These are phyloP conservation scores for Leptinotarsa rubiginosa DNA, from an alignment of 2,888 invertebrate species.

Conservation along the genomic window DNA sequence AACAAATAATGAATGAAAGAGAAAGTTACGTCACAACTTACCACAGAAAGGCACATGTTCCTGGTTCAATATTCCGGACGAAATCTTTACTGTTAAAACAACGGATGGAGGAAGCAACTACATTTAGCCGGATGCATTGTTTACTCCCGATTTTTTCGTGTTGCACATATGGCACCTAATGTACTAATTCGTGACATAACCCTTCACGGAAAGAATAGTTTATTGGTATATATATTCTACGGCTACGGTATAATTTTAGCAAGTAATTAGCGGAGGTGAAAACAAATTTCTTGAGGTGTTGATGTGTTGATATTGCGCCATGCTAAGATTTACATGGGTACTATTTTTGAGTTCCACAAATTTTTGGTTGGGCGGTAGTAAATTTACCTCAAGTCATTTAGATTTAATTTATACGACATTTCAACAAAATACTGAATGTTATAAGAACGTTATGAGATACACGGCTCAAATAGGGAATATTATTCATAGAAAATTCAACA, in stretches of 20 bases:
- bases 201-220: slow-evolving; percentile 23
- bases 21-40: not conserved
- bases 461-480: no score
- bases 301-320: slow-evolving; percentile 33
- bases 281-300: slow-evolving; percentile 26
- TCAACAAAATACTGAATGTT: not conserved
- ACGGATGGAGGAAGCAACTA: slow-evolving; percentile 53
- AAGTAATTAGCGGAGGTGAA: slow-evolving; percentile 31
- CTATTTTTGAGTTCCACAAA: slow-evolving; percentile 25
- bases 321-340: slow-evolving; percentile 16
- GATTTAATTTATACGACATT: not conserved
- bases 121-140: slow-evolving; percentile 56
- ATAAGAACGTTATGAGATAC: no score
- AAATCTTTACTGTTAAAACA: slow-evolving; percentile 17
- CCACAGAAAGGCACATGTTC: slow-evolving; percentile 49
- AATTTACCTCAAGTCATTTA: slow-evolving; percentile 12
- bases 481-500: no score
- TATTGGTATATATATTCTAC: slow-evolving; percentile 21
- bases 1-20: not conserved
- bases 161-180: slow-evolving; percentile 38
- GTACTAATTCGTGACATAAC: slow-evolving; percentile 28
- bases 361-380: not conserved
- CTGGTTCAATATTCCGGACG: slow-evolving; percentile 54
- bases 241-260: slow-evolving; percentile 27
- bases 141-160: slow-evolving; percentile 51